Evolutionary conservation across 2,797 vertebrate genomes (phyloP), one percentile per base, ranked within the genome.

Genomic region (Heterohyrax brucei): DNA sequence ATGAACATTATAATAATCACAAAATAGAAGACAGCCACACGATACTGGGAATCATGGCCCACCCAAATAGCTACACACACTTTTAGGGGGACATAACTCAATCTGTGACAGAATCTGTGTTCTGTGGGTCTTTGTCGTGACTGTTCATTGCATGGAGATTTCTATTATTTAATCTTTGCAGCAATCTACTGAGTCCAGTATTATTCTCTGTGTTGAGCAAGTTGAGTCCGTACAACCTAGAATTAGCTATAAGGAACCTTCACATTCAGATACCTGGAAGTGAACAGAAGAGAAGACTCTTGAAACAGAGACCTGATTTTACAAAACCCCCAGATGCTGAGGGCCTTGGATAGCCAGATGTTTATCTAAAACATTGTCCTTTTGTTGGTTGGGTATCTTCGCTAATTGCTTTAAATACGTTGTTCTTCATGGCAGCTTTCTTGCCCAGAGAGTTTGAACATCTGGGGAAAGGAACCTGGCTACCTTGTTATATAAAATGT

Each of bases 121-220:
- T 83, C 83, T 59, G 0, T 26, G 76, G 72, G 44, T 44, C 87
- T 79, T 85, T 4, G 1, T 62, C 10, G 14, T 87, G 88, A 97
- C 89, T 96, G 95, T 96, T 92, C 88, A 89, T 73, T 18, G 4
- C 46, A 10, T 18, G 12, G 26, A 53, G 59, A 83, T 86, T 79
- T 50, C 75, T 72, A 46, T 97, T 92, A 85, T 91, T 94, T 95
- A 93, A 95, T 95, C 92, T 91, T 84, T 84, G 44, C 44, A 81
- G 64, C 84, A 91, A 75, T 33, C 92, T 89, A 80, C n/a, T 6
- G 48, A 53, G 94, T 62, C 76, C 73, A 61, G 80, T 86, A 85
- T 92, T 86, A 16, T 76, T 62, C 92, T 97, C 75, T 95, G 82
- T 83, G 46, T 87, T 92, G 76, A 93, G 95, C 79, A 95, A 68